phyloP scores from a whole-genome alignment of 2,888 invertebrate species.

The Eupithecia abbreviata region DNA sequence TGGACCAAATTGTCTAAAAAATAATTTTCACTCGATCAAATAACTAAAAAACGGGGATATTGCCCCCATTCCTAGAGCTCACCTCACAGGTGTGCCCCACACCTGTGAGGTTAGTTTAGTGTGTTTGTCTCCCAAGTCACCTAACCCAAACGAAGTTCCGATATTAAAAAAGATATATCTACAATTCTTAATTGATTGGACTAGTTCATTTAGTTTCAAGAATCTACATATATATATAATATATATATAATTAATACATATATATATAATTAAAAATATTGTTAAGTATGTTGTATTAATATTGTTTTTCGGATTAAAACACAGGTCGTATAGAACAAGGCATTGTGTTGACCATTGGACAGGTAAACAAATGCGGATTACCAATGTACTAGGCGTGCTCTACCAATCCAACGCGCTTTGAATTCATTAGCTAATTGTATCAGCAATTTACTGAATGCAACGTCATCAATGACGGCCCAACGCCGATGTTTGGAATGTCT shows the following conservation, averaged over 20 bases:
- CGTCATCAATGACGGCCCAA: background rate
- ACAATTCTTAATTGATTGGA: no score
- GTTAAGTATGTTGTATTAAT: background rate
- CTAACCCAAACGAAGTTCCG: no score
- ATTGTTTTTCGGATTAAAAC: background rate
- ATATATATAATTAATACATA: no score
- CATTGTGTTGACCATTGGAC: background rate
- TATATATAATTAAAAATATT: background rate
- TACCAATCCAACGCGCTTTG: background rate
- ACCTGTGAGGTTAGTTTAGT: no score
- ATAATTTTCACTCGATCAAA: no score
- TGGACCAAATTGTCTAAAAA: no score
- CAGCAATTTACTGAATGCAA: background rate
- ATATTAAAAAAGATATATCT: no score
- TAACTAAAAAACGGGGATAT: no score
- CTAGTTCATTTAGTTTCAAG: background rate
- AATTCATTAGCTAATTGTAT: conserved; percentile 2
- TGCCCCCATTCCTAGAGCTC: no score
- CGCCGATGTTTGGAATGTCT: background rate
- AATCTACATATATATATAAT: background rate
- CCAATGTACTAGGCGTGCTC: background rate
- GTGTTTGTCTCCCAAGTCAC: no score
- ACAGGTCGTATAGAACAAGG: background rate
- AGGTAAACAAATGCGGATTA: background rate
- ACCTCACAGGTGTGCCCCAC: no score